These are phyloP conservation scores for Paedocypris micromegethes DNA, from an alignment of 2,797 vertebrate species.

Conservation along the genomic window DNA sequence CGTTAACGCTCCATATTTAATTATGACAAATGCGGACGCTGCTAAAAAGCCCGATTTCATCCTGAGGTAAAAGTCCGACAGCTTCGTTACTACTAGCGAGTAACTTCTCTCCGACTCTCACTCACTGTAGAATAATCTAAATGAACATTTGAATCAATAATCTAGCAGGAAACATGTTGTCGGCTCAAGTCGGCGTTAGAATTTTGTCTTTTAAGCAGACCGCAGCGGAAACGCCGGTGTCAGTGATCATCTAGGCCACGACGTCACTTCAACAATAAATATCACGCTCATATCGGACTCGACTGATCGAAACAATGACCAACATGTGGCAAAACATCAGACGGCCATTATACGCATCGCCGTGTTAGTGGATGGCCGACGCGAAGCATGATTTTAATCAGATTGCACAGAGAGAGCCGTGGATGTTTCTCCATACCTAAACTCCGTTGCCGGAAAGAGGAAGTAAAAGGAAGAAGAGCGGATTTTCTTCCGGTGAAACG, in stretches of 20 bases:
- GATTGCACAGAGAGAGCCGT: slow-evolving; percentile 49
- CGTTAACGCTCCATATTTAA: too few relatives aligned
- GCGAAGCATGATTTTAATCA: slow-evolving; percentile 55
- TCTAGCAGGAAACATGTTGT: too few relatives aligned
- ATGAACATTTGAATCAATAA: too few relatives aligned
- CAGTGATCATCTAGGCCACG: slow-evolving; percentile 18
- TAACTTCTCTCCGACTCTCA: too few relatives aligned
- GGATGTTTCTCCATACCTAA: slow-evolving; percentile 62
- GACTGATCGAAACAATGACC: accelerated
- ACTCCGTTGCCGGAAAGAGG: slow-evolving; percentile 75
- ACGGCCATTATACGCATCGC: neutral
- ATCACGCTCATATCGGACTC: neutral
- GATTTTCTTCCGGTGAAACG: slow-evolving; percentile 72
- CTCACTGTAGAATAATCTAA: too few relatives aligned
- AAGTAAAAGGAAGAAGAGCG: slow-evolving; percentile 49
- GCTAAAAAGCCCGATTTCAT: too few relatives aligned
- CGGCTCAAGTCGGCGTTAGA: too few relatives aligned
- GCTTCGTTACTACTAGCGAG: too few relatives aligned
- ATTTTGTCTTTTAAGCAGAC: too few relatives aligned
- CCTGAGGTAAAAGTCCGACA: too few relatives aligned
- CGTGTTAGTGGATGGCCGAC: slow-evolving; percentile 55
- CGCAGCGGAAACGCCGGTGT: neutral
- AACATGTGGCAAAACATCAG: neutral
- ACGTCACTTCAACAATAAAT: neutral
- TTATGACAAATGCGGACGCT: too few relatives aligned